phyloP scores from a whole-genome alignment of 2,888 invertebrate genomes.

The Apeira syringaria region DNA sequence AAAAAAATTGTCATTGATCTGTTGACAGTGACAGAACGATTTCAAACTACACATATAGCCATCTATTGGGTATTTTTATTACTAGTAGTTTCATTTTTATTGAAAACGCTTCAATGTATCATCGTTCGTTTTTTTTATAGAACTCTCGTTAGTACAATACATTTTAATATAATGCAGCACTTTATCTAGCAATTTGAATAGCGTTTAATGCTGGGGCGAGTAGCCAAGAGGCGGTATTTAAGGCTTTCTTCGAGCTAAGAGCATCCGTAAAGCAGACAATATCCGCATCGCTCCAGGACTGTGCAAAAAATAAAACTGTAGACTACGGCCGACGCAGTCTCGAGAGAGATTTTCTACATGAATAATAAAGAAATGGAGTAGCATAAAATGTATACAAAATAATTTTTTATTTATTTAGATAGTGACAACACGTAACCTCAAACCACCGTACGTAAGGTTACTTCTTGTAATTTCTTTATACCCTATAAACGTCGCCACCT shows the following conservation, averaged over 20 bases:
- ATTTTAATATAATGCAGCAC: conserved; percentile 25
- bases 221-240: conserved; percentile 38
- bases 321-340: conserved; percentile 38
- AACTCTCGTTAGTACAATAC: conserved; percentile 12
- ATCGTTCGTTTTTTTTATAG: not conserved
- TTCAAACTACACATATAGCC: too few relatives aligned
- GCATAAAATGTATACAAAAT: too few relatives aligned
- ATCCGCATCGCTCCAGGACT: conserved; percentile 40
- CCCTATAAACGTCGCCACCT: too few relatives aligned
- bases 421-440: too few relatives aligned
- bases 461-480: too few relatives aligned
- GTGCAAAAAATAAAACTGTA: conserved; percentile 45
- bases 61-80: too few relatives aligned
- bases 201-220: conserved; percentile 21
- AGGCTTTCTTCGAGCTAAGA: conserved; percentile 45
- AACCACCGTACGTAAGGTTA: too few relatives aligned
- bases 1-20: too few relatives aligned
- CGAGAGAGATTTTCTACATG: conserved; percentile 12
- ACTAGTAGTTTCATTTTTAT: too few relatives aligned
- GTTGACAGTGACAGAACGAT: too few relatives aligned
- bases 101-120: conserved; percentile 20
- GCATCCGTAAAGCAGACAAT: conserved; percentile 47
- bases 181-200: conserved; percentile 32
- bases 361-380: conserved; percentile 1
- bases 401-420: too few relatives aligned